Evolutionary conservation across 2,113 vertebrate genomes (phyloP).

Genomic region (Arenaria interpres): DNA sequence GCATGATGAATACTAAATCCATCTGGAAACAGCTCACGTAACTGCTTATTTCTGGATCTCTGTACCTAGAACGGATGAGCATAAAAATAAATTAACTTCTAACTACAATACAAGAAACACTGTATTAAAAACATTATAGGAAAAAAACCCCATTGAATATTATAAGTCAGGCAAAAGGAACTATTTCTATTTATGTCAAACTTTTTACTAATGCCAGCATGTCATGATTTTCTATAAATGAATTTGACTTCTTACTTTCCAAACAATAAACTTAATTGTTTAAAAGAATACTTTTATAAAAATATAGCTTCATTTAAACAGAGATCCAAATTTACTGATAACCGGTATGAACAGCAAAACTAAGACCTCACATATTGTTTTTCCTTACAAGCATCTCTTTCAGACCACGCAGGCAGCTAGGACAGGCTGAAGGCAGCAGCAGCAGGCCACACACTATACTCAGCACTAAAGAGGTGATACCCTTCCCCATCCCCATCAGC

Average conservation of each 20-base stretch:
- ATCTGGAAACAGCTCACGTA: conserved; percentile 94
- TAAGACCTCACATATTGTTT: background rate
- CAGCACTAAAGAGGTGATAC: background rate
- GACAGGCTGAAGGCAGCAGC: background rate
- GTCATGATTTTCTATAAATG: background rate
- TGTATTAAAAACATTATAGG: background rate
- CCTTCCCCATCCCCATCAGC: background rate
- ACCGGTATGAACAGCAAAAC: background rate
- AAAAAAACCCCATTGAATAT: accelerated
- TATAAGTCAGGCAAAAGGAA: background rate
- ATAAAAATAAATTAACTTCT: background rate
- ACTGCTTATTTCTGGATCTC: conserved; percentile 95
- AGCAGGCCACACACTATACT: background rate
- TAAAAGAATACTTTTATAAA: background rate
- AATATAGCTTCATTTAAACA: background rate
- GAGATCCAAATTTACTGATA: background rate
- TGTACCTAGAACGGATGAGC: conserved; percentile 81
- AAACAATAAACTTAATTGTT: background rate
- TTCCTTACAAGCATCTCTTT: background rate
- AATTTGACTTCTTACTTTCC: background rate
- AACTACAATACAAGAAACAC: background rate
- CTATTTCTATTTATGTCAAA: background rate
- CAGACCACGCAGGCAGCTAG: background rate
- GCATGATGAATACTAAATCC: conserved; percentile 98
- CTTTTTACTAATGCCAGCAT: background rate